phyloP scores from a whole-genome alignment of 2,797 vertebrate species.

The Pagetopsis macropterus region DNA sequence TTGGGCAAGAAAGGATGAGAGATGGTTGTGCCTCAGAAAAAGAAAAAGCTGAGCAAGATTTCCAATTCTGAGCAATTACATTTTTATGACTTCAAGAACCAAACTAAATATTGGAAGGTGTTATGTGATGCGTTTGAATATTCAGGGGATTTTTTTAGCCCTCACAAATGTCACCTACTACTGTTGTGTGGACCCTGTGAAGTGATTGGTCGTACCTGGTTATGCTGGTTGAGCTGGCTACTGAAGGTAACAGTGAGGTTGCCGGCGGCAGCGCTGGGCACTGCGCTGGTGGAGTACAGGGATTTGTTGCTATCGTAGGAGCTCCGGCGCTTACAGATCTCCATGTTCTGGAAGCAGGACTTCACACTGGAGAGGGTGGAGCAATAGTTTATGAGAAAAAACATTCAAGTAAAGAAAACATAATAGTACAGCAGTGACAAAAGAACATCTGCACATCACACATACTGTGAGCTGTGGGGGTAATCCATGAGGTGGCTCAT shows the following conservation, averaged over 20 bases:
- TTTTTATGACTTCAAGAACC: no score
- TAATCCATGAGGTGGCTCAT: slow-evolving; percentile 98
- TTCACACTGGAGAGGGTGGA: slow-evolving; percentile 87
- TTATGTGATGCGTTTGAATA: no score
- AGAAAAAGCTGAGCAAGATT: no score
- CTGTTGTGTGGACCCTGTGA: background rate
- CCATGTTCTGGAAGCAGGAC: slow-evolving; percentile 99
- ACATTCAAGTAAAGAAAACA: background rate
- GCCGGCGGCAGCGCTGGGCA: slow-evolving; percentile 94
- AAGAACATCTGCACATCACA: slow-evolving; percentile 7
- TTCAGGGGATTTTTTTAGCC: no score
- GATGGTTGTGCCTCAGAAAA: no score
- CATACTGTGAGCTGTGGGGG: slow-evolving; percentile 96
- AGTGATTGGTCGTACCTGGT: slow-evolving; percentile 84
- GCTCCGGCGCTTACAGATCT: slow-evolving; percentile 95
- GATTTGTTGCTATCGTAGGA: slow-evolving; percentile 95
- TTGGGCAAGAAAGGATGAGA: no score
- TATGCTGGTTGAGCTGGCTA: slow-evolving; percentile 98
- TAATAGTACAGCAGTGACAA: fast-evolving
- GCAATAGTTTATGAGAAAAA: background rate
- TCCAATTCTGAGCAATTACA: no score
- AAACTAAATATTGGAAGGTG: no score
- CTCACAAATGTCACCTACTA: no score
- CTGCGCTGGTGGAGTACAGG: slow-evolving; percentile 92
- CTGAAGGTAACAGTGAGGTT: slow-evolving; percentile 99